A percentile compares a stretch with the other conserved stretches of the same genome.
Conservation (phyloP, 1,140 invertebrate species). For the Achroia grisella region DNA sequence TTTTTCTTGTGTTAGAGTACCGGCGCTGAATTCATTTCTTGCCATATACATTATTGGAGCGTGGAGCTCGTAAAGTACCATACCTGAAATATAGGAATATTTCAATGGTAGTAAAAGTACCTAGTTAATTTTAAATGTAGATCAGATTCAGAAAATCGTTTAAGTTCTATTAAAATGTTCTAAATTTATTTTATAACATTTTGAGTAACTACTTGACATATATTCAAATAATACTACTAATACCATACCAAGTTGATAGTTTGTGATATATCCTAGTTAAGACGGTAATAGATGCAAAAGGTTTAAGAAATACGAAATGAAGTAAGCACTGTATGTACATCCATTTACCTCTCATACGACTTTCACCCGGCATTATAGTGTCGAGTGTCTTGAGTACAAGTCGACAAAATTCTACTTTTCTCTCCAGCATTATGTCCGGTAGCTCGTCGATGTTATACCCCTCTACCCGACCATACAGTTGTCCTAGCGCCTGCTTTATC, state of each 20-base stretch:
- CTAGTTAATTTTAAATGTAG: too few species aligned
- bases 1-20: slow-evolving; percentile 74
- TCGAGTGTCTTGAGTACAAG: slow-evolving; percentile 80
- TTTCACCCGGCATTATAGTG: slow-evolving; percentile 83
- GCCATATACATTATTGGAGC: slow-evolving; percentile 82
- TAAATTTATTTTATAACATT: too few species aligned
- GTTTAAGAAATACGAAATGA: too few species aligned
- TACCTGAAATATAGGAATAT: slow-evolving; percentile 75
- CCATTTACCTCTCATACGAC: slow-evolving; percentile 79
- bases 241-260: too few species aligned
- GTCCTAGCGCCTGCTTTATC: slow-evolving; percentile 79
- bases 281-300: too few species aligned
- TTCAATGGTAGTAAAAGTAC: too few species aligned
- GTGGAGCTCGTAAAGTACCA: slow-evolving; percentile 86
- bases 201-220: too few species aligned
- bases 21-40: slow-evolving; percentile 76
- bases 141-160: too few species aligned
- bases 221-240: too few species aligned
- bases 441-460: slow-evolving; percentile 83
- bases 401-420: slow-evolving; percentile 83
- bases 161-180: too few species aligned
- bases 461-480: slow-evolving; percentile 83
- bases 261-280: too few species aligned
- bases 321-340: too few species aligned
- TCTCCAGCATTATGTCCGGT: slow-evolving; percentile 80